phyloP scores from a whole-genome alignment of 2,113 vertebrate genomes.

The Opisthocomus hoazin region DNA sequence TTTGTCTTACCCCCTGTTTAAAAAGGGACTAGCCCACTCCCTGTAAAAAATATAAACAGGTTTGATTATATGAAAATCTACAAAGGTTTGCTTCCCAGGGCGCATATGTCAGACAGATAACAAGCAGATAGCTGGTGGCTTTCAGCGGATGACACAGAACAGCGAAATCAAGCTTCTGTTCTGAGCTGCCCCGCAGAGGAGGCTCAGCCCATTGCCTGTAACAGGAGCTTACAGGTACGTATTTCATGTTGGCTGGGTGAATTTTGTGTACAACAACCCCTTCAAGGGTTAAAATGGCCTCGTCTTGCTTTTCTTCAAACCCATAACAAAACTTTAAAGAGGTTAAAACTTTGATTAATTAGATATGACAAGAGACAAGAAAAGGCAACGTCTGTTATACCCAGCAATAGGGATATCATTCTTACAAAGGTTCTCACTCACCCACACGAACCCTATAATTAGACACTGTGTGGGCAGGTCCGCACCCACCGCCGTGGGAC shows the following conservation, averaged over 20 bases:
- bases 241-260: rapidly evolving
- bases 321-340: not conserved
- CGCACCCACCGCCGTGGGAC: not conserved
- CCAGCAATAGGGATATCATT: not conserved
- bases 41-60: not conserved
- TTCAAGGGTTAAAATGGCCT: not conserved
- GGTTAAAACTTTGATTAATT: not conserved
- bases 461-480: not conserved
- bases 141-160: not conserved
- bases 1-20: not conserved
- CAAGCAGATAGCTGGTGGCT: not conserved
- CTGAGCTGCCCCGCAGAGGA: not conserved
- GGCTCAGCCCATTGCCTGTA: not conserved
- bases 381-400: not conserved
- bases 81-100: not conserved
- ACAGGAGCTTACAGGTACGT: not conserved
- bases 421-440: slow-evolving; percentile 28
- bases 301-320: not conserved
- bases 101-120: rapidly evolving
- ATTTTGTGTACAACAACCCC: not conserved
- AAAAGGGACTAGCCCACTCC: not conserved
- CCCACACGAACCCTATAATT: slow-evolving; percentile 40
- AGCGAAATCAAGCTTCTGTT: not conserved
- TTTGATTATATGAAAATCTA: not conserved
- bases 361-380: not conserved